Base-by-base conservation (phyloP, 1,140 invertebrate species). In the Drosophila fuyamai region DNA sequence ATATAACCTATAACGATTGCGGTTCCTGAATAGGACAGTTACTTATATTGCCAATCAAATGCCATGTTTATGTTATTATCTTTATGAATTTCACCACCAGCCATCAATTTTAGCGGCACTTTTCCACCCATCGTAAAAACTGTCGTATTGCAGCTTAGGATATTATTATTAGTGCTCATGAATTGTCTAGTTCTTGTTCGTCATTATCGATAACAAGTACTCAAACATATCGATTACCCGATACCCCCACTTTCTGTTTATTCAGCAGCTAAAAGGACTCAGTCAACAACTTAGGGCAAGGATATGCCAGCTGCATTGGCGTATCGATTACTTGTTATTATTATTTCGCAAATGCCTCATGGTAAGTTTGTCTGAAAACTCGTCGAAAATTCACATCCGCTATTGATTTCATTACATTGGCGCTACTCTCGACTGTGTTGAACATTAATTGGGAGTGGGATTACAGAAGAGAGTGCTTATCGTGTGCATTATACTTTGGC, bases 121-220 rank as follows among this genome's bases (percentile, higher is more conserved):
- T 16, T 12, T 1, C 13, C 2, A 16, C 32, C 35, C 16, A 32
- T 27, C 40, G 32, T 44, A 59, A 59, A 46, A 46, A 59, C 9
- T 5, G 38, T 13, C 13, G 2, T 23, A 2, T 14, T 12, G 13
- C 27, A 48, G 35, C 44, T 27, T 23, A 8, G 59, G 59, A 51
- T 51, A 65, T 67, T 65, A 65, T 67, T 65, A 67, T 67, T 51
- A 51, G 48, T 32, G 7, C 16, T 16, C 62, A 66, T 57, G 23
- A 40, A 61, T 7, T 1, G 29, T 7, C 29, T 29, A n/a, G 32
- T n/a, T n/a, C n/a, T n/a, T 16, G 58, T 48, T 55, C 41, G 44
- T 35, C 60, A 65, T 67, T 67, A 67, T 65, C 60, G 65, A 43
- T 66, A 68, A 66, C 36, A 68, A 66, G 65, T 65, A 43, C 59